Conservation (phyloP, 2,797 vertebrate species). For the Siniperca undulata region DNA sequence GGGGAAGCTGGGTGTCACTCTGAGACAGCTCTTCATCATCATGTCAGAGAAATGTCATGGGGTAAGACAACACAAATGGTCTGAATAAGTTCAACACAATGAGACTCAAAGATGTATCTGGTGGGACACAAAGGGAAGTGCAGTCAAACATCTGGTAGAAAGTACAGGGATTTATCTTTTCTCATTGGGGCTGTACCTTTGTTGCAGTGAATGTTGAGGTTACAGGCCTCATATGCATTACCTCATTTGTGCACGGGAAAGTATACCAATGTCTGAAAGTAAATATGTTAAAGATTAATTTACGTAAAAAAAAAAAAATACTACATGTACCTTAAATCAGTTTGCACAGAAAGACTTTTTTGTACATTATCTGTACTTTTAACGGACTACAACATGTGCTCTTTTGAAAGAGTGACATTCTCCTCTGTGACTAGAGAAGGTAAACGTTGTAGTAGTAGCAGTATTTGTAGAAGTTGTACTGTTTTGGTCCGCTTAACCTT, state of each 20-base stretch:
- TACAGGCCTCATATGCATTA: not conserved
- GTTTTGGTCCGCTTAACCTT: too few species aligned
- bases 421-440: not conserved
- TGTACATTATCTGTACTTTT: not conserved
- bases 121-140: not conserved
- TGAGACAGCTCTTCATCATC: slow-evolving; percentile 76
- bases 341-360: not conserved
- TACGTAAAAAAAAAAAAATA: not conserved
- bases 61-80: slow-evolving; percentile 58
- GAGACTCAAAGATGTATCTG: not conserved
- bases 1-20: slow-evolving; percentile 42
- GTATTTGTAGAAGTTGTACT: not conserved
- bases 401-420: not conserved
- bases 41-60: slow-evolving; percentile 75
- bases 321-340: not conserved
- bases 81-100: not conserved
- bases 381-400: not conserved
- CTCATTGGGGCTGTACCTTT: not conserved
- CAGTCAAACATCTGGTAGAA: not conserved
- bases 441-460: not conserved
- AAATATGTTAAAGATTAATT: not conserved
- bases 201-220: not conserved
- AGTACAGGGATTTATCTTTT: not conserved
- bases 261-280: not conserved
- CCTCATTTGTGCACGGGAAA: not conserved